phyloP scores from a whole-genome alignment of 2,888 invertebrate genomes.

The Dryocosmus kuriphilus region DNA sequence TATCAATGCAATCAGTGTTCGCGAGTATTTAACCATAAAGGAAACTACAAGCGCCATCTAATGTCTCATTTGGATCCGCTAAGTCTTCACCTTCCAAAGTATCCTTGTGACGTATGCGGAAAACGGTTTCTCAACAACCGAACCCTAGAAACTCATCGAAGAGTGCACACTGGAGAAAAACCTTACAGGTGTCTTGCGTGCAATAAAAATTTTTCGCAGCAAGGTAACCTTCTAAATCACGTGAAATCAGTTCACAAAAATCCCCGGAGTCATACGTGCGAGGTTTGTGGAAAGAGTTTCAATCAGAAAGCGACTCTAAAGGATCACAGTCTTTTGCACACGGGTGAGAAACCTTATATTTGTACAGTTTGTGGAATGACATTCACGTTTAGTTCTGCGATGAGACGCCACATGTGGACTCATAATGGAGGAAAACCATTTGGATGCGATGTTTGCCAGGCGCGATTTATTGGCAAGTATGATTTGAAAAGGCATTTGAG shows the following conservation, averaged over 20 bases:
- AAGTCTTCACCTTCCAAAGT: constrained; percentile 76
- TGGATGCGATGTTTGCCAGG: constrained; percentile 70
- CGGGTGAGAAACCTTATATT: constrained; percentile 74
- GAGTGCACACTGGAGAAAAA: constrained; percentile 82
- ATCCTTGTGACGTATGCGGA: constrained; percentile 80
- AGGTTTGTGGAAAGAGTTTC: constrained; percentile 73
- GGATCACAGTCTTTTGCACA: constrained; percentile 73
- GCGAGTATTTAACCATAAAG: constrained; percentile 72
- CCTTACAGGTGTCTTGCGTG: constrained; percentile 81
- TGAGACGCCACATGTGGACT: constrained; percentile 73
- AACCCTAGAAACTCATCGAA: constrained; percentile 80
- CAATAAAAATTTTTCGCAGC: constrained; percentile 78
- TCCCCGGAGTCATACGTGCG: constrained; percentile 73
- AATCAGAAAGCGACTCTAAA: constrained; percentile 73
- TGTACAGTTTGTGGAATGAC: constrained; percentile 72
- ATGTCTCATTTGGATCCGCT: constrained; percentile 72
- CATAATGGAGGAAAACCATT: constrained; percentile 71
- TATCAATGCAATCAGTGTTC: constrained; percentile 72
- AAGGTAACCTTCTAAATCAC: constrained; percentile 74
- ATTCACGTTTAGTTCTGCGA: constrained; percentile 73
- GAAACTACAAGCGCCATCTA: constrained; percentile 73
- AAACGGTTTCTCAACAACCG: constrained; percentile 82
- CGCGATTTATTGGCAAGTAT: constrained; percentile 73
- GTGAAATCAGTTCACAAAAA: constrained; percentile 70
- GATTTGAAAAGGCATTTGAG: constrained; percentile 73